Base-by-base conservation (phyloP, 2,888 invertebrate species). In the Amphipyra berbera region DNA sequence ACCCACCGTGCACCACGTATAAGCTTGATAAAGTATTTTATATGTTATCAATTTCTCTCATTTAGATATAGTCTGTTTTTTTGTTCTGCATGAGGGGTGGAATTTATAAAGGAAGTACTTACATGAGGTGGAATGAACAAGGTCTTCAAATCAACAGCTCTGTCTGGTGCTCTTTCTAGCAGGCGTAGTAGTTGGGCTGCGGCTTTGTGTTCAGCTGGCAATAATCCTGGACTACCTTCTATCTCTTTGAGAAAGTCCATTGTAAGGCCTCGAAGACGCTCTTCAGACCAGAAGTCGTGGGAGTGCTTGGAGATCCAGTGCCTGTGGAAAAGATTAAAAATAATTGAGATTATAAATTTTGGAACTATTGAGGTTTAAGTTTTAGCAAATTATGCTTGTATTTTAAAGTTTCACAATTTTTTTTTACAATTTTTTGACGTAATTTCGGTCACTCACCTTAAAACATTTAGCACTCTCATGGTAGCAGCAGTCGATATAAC, bases 281-380 rank as follows among this genome's bases (percentile, higher is more conserved):
- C 95, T 84, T 98, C 97, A 12, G 96, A 96, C 93, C 98, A 98
- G 90, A 98, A 98, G 88, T 98, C 98, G 90, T 98, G 97, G 0
- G 97, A 96, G 87, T 98, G 98, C 89, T 98, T 98, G 0, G 97
- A 97, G 37, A 98, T 97, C 98, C 98, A 98, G 87, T 98, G 98
- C 67, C 98, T 96, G 73, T 27, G 15, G 30, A 30, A 54, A 48
- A 55, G 13, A 9, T 54, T 14, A 37, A 15, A 6, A 6, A 6
- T 30, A 30, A 30, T 30, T 30, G n/a, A 21, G 21, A 21, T 21
- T 21, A 21, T 2, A 21, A 21, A 21, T 21, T 21, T 21, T 21
- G 21, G 3, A 21, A 21, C 1, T 21, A 21, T 3, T 21, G 21
- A 21, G 1, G 21, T 21, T 21, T 21, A 21, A n/a, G n/a, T n/a